Evolutionary conservation across 2,113 vertebrate genomes (phyloP), one percentile per base, ranked within the genome.

Genomic region (Grallaria varia): DNA sequence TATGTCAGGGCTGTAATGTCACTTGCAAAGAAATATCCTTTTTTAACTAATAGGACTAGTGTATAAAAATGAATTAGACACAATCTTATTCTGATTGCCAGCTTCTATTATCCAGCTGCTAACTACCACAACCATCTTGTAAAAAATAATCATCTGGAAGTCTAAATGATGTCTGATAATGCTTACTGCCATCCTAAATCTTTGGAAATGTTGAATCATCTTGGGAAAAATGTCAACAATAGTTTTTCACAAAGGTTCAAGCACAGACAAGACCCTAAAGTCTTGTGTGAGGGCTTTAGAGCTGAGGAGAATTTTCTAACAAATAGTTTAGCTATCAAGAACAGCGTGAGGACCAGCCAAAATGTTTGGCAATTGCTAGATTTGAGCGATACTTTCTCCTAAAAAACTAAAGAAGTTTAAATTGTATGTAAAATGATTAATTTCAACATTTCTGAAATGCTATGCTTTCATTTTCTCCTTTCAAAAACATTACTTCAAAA

Each of bases 21-120:
- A 55, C 35, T 91, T 93, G 82, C 39, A 94, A 91, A 83, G 42
- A 95, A 93, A 87, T 39, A 93, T 40, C 62, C 13, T 66, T 95
- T 80, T 90, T 90, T 44, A 88, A 49, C 71, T 66, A 90, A 71
- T 31, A 68, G 44, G 6, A 58, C 22, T 39, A 84, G 3, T 55
- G 23, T 59, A 55, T 58, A 93, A 92, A 95, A 96, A 94, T 50
- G 28, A 92, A 90, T 86, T 63, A 85, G 52, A 40, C 31, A 74
- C 35, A 49, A 73, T 31, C 68, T 27, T 49, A 72, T 92, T 87
- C 86, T 58, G 85, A 95, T 56, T 86, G 83, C 31, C 56, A 67
- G 27, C 56, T 78, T 85, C 64, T 67, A 77, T 52, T 31, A 80
- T 56, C 31, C 88, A 82, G 69, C 47, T 89, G 40, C 69, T 94